phyloP scores from a whole-genome alignment of 2,113 vertebrate genomes.

The Sporophila hypoxantha region DNA sequence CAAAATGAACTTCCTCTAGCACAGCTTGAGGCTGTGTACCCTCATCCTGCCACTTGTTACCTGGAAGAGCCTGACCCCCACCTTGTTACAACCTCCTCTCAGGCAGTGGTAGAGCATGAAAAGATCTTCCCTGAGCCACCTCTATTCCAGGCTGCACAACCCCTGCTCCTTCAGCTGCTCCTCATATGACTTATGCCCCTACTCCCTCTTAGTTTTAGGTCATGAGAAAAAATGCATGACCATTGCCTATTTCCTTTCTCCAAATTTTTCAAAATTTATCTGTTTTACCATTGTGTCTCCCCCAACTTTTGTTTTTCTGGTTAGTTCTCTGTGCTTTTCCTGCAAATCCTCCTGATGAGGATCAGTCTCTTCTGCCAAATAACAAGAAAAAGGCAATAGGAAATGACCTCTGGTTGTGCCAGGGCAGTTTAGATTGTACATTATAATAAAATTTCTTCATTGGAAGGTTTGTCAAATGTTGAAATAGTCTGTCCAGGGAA shows the following conservation, averaged over 20 bases:
- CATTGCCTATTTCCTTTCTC: background rate
- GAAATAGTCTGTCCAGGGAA: background rate
- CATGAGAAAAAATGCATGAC: background rate
- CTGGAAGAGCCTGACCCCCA: background rate
- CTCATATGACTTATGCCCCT: background rate
- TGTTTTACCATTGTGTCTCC: background rate
- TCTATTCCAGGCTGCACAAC: background rate
- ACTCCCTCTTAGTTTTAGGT: background rate
- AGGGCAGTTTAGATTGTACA: background rate
- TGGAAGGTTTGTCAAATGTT: background rate
- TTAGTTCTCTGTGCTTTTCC: background rate
- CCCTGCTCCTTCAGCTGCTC: background rate
- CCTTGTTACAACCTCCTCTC: background rate
- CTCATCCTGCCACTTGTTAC: background rate
- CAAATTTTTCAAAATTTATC: background rate
- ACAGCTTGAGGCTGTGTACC: background rate
- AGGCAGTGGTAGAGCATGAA: background rate
- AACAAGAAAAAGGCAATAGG: background rate
- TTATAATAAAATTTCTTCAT: background rate
- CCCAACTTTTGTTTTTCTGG: background rate
- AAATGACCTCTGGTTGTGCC: background rate
- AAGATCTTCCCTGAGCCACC: background rate
- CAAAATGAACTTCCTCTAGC: background rate
- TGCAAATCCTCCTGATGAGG: background rate
- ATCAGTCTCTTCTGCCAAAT: background rate